Conservation (phyloP, 2,113 vertebrate genomes). For the Otocyon megalotis region DNA sequence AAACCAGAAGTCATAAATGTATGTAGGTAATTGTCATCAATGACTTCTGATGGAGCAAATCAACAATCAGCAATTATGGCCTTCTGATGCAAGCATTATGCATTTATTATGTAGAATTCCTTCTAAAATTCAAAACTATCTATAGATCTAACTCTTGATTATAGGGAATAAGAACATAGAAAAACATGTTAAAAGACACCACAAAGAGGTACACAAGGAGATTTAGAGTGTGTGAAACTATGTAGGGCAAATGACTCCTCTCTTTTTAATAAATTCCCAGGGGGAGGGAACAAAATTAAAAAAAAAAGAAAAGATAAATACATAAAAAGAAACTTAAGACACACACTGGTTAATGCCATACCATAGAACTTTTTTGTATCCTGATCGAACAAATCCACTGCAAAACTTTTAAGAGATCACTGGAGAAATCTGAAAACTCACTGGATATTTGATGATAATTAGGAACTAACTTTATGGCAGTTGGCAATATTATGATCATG, state of each 20-base stretch:
- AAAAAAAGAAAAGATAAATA: background rate
- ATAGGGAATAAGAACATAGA: background rate
- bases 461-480: background rate
- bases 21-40: background rate
- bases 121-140: background rate
- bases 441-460: background rate
- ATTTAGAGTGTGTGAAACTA: background rate
- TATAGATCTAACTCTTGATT: background rate
- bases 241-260: background rate
- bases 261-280: background rate
- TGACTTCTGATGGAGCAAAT: background rate
- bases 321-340: background rate
- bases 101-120: background rate
- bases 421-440: background rate
- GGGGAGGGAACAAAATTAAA: background rate
- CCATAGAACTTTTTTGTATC: background rate
- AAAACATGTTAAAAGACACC: background rate
- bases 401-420: background rate
- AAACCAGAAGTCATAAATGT: background rate
- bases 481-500: background rate
- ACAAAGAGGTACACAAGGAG: background rate
- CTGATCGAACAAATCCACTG: background rate
- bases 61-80: background rate
- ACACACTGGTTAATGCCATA: background rate
- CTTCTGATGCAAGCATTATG: background rate